Evolutionary conservation across 1,140 invertebrate species (phyloP), one percentile per base, ranked within the genome.

Genomic region (Leptoteleia sp.): DNA sequence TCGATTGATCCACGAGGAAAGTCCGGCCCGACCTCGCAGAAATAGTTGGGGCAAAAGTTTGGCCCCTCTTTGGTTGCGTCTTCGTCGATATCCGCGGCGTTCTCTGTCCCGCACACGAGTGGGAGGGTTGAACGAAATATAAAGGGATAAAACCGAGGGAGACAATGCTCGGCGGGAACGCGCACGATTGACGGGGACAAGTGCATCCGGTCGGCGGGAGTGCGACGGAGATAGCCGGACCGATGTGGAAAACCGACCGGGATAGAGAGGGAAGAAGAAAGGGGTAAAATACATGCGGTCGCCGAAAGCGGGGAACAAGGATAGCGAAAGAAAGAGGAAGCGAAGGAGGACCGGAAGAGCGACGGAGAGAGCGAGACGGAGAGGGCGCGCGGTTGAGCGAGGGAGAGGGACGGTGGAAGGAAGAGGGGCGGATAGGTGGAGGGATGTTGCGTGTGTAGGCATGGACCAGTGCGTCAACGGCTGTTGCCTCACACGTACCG

Each of bases 391-490:
- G 40, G 45, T 48, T 40, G 62, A 76, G 76, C 64, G 71, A 76
- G 62, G 61, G 76, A 76, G 71, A 79, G 70, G 59, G 35, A 67
- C 35, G 64, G 57, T 79, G 76, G 81, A 82, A 81, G 65, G 52
- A 80, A 78, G 76, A 77, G 73, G 78, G 75, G 77, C 75, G 35
- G 71, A 76, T 71, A 62, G 68, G 67, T 77, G 81, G 76, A 79
- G 80, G 88, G 88, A 88, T 89, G 86, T 87, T 87, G 88, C 87
- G 87, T 90, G 87, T 88, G 87, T 89, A 85, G 88, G 87, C 88
- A 89, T 89, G 88, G 88, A 89, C 88, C 89, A 90, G 88, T 89
- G 88, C 88, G 88, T 89, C 88, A 89, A 89, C 88, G 87, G 85
- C 88, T 88, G 85, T 89, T 89, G 88, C 88, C 88, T 88, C 85